phyloP scores from a whole-genome alignment of 23 tunicate species.

The Halocynthia aurantium region DNA sequence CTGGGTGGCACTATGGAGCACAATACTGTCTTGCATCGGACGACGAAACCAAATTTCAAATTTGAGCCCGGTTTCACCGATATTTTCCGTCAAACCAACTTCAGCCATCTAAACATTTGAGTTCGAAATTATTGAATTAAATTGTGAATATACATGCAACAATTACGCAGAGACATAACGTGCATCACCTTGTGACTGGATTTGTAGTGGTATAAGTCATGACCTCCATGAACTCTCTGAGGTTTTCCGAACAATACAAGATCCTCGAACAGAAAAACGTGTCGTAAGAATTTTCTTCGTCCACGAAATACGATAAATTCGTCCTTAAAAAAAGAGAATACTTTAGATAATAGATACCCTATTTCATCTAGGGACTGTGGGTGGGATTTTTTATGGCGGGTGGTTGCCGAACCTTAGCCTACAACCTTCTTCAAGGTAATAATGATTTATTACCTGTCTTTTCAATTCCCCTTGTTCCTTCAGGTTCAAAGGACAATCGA shows the following conservation, averaged over 20 bases:
- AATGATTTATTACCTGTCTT: slow-evolving; percentile 51
- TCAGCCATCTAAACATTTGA: slow-evolving; percentile 69
- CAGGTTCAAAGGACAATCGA: slow-evolving; percentile 86
- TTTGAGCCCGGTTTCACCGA: slow-evolving; percentile 80
- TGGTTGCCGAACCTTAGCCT: too few relatives aligned
- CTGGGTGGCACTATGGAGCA: slow-evolving; percentile 45
- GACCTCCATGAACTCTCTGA: slow-evolving; percentile 63
- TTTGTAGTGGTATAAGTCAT: slow-evolving; percentile 95
- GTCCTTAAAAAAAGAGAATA: slow-evolving; percentile 31
- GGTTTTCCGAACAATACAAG: slow-evolving; percentile 87
- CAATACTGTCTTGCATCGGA: slow-evolving; percentile 58
- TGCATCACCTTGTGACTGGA: slow-evolving; percentile 75
- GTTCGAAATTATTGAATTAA: background rate
- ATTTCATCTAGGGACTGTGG: too few relatives aligned
- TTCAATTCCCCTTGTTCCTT: slow-evolving; percentile 93
- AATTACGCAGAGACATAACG: background rate
- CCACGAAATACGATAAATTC: slow-evolving; percentile 79
- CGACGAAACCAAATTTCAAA: slow-evolving; percentile 99
- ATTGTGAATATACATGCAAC: background rate
- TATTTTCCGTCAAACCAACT: slow-evolving; percentile 93
- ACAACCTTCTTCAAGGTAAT: too few relatives aligned
- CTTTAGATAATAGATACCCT: too few relatives aligned
- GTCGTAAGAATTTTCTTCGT: slow-evolving; percentile 65
- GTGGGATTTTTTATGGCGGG: too few relatives aligned
- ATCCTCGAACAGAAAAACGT: slow-evolving; percentile 94